These are phyloP conservation scores for Bufo bufo DNA, from an alignment of 2,113 vertebrate species.

Conservation along the genomic window DNA sequence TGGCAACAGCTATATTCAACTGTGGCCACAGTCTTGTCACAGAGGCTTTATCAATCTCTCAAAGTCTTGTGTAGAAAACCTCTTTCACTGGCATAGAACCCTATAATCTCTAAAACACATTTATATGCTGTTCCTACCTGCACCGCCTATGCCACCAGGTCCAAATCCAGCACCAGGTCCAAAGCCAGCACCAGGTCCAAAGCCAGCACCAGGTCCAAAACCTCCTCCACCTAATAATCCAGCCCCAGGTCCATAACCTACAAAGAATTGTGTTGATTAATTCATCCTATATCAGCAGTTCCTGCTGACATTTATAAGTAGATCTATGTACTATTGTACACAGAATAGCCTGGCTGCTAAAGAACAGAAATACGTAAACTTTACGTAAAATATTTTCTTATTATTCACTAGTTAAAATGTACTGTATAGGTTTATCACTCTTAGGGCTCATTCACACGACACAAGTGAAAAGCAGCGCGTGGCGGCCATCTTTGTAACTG, in stretches of 20 bases:
- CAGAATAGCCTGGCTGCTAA: too few relatives aligned
- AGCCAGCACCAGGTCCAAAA: not conserved
- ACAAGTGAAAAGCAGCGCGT: too few relatives aligned
- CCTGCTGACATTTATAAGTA: not conserved
- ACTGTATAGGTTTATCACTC: not conserved
- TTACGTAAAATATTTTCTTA: too few relatives aligned
- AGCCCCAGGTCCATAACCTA: constrained; percentile 40
- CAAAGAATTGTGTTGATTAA: not conserved
- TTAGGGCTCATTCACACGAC: not conserved
- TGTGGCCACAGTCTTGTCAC: too few relatives aligned
- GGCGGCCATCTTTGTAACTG: too few relatives aligned
- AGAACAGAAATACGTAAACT: too few relatives aligned
- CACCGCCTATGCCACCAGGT: constrained; percentile 33
- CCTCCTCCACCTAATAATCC: constrained; percentile 12
- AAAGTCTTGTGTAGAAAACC: not conserved
- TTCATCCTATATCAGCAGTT: not conserved
- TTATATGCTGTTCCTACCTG: not conserved
- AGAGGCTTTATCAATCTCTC: too few relatives aligned
- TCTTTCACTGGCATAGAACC: not conserved
- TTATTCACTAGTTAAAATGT: too few relatives aligned
- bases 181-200: not conserved
- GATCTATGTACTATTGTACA: too few relatives aligned
- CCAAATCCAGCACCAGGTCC: constrained; percentile 17
- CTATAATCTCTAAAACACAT: not conserved
- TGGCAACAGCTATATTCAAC: too few relatives aligned